Evolutionary conservation across 2,888 invertebrate genomes (phyloP), one percentile per base, ranked within the genome.

Genomic region (Phymatocera aterrima): DNA sequence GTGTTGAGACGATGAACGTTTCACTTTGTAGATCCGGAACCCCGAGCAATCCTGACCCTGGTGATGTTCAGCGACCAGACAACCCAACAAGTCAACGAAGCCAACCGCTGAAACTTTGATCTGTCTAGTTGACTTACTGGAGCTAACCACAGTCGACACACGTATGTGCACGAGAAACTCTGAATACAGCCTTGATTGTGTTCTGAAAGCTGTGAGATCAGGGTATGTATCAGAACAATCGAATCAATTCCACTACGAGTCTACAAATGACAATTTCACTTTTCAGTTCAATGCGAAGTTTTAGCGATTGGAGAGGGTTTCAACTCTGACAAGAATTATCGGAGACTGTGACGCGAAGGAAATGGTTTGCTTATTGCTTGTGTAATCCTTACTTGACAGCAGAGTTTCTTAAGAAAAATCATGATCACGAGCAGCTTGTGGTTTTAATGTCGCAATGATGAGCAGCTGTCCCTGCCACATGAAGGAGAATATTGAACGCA

Each of bases 31-130:
- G 37, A 61, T 61, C 37, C 24, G 12, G 28, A 43, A 1, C 28
- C 43, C 4, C 18, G 43, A 43, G 61, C n/a, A 68, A 68, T 40
- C 24, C 24, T 10, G 15, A 68, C 43, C 65, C 65, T 68, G 24
- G 10, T 24, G n/a, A 24, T 43, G 65, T 68, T 43, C 65, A 68
- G 43, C 68, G 28, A 28, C 8, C n/a, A 24, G 46, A 68, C 68
- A 46, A 68, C 43, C 68, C 46, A 46, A 68, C 28, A 68, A 68
- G 43, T 43, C 68, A 68, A 68, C 46, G 21, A 28, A 24, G 12
- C 43, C 5, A 68, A 68, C 68, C 68, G 46, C 68, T 68, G 15
- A 46, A 68, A 68, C 68, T 68, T 68, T 68, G 68, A 68, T 68
- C 68, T 43, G 68, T 43, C 28, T 60, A 43, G 68, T 68, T 68